These are phyloP conservation scores for Dastarcus helophoroides DNA, from an alignment of 2,888 invertebrate species.

Conservation along the genomic window DNA sequence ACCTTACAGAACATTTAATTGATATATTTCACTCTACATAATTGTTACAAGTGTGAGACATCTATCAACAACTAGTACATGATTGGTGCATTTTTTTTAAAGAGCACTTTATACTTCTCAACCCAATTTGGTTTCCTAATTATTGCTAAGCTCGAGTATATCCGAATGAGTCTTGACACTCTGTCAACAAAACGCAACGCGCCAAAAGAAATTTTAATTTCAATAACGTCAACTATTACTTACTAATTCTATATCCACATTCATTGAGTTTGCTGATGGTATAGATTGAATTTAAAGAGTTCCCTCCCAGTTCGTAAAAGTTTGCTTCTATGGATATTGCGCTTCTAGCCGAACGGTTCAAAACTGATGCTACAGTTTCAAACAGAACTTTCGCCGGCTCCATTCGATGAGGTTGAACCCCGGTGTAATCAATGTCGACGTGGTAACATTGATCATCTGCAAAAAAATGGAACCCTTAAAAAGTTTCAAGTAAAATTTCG, in stretches of 20 bases:
- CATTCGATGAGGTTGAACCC: constrained; percentile 46
- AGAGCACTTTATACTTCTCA: too few relatives aligned
- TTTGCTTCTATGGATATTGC: constrained; percentile 54
- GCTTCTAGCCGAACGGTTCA: constrained; percentile 52
- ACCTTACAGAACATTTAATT: too few relatives aligned
- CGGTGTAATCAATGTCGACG: constrained; percentile 54
- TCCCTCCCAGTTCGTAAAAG: constrained; percentile 78
- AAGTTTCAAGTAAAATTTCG: background rate
- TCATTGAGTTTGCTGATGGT: constrained; percentile 68
- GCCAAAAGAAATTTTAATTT: too few relatives aligned
- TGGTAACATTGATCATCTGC: constrained; percentile 41
- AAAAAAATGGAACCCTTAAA: constrained; percentile 15
- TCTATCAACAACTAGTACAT: too few relatives aligned
- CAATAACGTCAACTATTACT: too few relatives aligned
- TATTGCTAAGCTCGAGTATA: too few relatives aligned
- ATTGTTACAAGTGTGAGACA: too few relatives aligned
- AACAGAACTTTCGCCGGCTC: constrained; percentile 58
- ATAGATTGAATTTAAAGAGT: constrained; percentile 74
- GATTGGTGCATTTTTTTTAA: too few relatives aligned
- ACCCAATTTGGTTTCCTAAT: too few relatives aligned
- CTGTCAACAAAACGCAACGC: too few relatives aligned
- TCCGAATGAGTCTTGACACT: too few relatives aligned
- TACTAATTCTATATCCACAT: constrained; percentile 65
- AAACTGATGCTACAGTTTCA: constrained; percentile 60
- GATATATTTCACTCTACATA: too few relatives aligned